Evolutionary conservation across 2,113 vertebrate genomes (phyloP).

Genomic region (Oreochromis spilurus): DNA sequence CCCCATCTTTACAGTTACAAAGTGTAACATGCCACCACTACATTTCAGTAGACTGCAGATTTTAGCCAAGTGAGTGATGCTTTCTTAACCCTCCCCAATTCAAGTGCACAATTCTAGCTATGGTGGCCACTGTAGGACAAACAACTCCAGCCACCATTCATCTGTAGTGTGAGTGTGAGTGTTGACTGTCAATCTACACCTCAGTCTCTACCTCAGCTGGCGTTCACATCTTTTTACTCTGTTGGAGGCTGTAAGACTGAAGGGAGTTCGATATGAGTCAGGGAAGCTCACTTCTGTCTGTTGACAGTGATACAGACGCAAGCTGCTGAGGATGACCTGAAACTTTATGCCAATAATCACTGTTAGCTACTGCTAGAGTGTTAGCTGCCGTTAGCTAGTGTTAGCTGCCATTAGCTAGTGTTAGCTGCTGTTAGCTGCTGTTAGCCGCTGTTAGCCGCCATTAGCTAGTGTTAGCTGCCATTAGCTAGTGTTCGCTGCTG

Average conservation of each 20-base stretch:
- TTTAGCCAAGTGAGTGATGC: not conserved
- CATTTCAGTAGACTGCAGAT: not conserved
- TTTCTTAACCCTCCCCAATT: rapidly evolving
- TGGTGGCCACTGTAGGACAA: not conserved
- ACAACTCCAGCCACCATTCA: not conserved
- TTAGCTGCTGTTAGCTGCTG: rapidly evolving
- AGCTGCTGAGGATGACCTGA: not conserved
- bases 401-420: rapidly evolving
- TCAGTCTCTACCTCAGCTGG: not conserved
- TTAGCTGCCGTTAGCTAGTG: not conserved
- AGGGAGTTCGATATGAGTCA: rapidly evolving
- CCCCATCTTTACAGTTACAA: not conserved
- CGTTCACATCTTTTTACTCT: not conserved
- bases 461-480: rapidly evolving
- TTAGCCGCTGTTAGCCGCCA: rapidly evolving
- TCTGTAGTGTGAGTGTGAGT: not conserved
- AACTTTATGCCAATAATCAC: not conserved
- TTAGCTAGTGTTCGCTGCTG: rapidly evolving
- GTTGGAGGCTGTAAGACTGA: not conserved
- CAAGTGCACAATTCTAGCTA: not conserved
- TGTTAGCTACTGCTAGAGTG: not conserved
- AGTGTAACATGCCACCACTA: not conserved
- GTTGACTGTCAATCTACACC: not conserved
- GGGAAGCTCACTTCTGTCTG: not conserved
- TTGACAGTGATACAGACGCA: not conserved